A percentile compares a stretch with the other conserved stretches of the same genome.
Conservation (phyloP, 2,113 vertebrate genomes). For the Sphaerodactylus townsendi region DNA sequence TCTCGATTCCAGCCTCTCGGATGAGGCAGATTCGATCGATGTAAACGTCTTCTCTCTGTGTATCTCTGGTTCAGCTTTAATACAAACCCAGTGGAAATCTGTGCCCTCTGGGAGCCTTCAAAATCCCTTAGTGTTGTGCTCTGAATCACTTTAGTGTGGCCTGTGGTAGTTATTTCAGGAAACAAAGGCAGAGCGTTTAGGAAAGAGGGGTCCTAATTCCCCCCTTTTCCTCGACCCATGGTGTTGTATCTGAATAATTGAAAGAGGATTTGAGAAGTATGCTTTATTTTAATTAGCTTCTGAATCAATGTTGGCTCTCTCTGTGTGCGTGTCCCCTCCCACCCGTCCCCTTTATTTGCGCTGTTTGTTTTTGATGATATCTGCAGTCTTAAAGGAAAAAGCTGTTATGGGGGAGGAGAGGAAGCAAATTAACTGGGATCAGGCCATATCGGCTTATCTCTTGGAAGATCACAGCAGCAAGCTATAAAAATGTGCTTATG, state of each 20-base stretch:
- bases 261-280: slow-evolving; percentile 60
- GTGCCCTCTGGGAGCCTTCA: slow-evolving; percentile 27
- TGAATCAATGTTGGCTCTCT: slow-evolving; percentile 63
- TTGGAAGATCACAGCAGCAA: slow-evolving; percentile 70
- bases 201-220: slow-evolving; percentile 45
- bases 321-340: slow-evolving; percentile 23
- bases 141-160: slow-evolving; percentile 44
- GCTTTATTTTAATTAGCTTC: slow-evolving; percentile 74
- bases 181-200: slow-evolving; percentile 52
- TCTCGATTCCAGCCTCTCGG: not conserved
- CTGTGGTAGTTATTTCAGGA: slow-evolving; percentile 60
- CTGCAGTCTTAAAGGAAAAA: slow-evolving; percentile 55
- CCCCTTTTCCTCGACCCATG: not conserved
- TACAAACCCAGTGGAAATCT: not conserved
- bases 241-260: slow-evolving; percentile 68
- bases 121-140: slow-evolving; percentile 35
- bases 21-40: not conserved
- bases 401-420: slow-evolving; percentile 33
- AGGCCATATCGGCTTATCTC: slow-evolving; percentile 73
- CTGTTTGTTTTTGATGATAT: slow-evolving; percentile 70
- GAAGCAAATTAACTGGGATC: slow-evolving; percentile 72
- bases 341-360: slow-evolving; percentile 30
- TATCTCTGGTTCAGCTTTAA: not conserved
- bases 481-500: slow-evolving; percentile 69
- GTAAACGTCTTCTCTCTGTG: not conserved